Conservation (phyloP, 1,140 invertebrate species). For the Zaprionus davidi region DNA sequence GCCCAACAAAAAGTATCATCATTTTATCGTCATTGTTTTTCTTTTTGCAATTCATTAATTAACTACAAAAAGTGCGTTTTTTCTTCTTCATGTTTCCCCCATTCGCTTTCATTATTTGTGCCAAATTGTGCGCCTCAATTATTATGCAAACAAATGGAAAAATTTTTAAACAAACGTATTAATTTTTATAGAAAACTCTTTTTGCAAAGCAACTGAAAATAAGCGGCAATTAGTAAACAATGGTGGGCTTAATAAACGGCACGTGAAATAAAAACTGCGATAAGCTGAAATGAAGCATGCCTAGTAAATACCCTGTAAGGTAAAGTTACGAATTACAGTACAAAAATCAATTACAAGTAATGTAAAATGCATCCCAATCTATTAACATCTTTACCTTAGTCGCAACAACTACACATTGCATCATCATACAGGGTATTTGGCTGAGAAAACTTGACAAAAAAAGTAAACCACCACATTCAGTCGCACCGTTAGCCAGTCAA, state of each 20-base stretch:
- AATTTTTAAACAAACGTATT: conserved; percentile 57
- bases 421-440: conserved; percentile 9
- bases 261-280: neutral
- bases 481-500: conserved; percentile 34
- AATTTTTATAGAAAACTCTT: conserved; percentile 61
- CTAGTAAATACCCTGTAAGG: neutral
- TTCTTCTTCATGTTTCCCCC: neutral
- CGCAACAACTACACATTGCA: neutral
- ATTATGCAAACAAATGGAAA: conserved; percentile 58
- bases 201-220: conserved; percentile 39
- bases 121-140: conserved; percentile 54
- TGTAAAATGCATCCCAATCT: neutral
- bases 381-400: neutral
- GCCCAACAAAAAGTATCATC: neutral
- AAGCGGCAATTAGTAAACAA: conserved; percentile 72
- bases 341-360: neutral
- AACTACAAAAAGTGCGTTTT: conserved; percentile 51
- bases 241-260: conserved; percentile 23
- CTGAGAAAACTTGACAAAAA: conserved; percentile 1
- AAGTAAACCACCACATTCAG: neutral
- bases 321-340: neutral
- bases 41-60: conserved; percentile 48
- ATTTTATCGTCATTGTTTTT: conserved; percentile 22
- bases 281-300: neutral
- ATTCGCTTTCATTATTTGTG: conserved; percentile 52